A percentile compares a stretch with the other conserved stretches of the same genome.
Conservation (phyloP, 2,113 vertebrate genomes). For the Ahaetulla prasina region DNA sequence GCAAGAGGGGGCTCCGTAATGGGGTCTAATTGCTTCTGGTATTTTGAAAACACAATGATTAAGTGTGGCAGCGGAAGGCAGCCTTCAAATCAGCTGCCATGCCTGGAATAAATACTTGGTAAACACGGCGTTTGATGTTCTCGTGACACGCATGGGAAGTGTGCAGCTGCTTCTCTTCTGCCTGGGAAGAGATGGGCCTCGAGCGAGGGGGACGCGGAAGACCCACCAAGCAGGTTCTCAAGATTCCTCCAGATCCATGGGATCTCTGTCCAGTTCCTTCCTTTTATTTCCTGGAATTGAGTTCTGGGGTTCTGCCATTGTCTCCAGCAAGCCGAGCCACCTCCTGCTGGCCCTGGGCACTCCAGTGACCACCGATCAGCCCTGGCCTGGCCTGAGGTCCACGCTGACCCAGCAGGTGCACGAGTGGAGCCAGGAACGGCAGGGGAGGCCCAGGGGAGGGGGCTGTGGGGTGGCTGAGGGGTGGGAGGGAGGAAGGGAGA, state of each 20-base stretch:
- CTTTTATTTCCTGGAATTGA: neutral
- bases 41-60: slow-evolving; percentile 32
- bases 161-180: neutral
- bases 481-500: too few relatives aligned
- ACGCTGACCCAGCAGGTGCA: neutral
- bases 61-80: neutral
- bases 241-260: neutral
- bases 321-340: neutral
- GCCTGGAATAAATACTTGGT: rapidly evolving
- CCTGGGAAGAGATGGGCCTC: neutral
- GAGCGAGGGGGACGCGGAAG: neutral
- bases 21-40: slow-evolving; percentile 29
- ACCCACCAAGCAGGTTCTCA: neutral
- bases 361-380: neutral
- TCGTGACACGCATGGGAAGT: neutral
- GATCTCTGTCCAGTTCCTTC: neutral
- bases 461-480: neutral
- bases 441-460: neutral
- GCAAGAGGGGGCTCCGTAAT: slow-evolving; percentile 19
- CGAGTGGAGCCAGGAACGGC: too few relatives aligned
- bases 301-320: neutral
- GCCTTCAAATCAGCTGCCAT: neutral
- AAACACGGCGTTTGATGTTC: neutral
- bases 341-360: neutral
- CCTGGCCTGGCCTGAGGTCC: neutral